These are phyloP conservation scores for Sparidentex hasta DNA, from an alignment of 2,797 vertebrate species.

Conservation along the genomic window DNA sequence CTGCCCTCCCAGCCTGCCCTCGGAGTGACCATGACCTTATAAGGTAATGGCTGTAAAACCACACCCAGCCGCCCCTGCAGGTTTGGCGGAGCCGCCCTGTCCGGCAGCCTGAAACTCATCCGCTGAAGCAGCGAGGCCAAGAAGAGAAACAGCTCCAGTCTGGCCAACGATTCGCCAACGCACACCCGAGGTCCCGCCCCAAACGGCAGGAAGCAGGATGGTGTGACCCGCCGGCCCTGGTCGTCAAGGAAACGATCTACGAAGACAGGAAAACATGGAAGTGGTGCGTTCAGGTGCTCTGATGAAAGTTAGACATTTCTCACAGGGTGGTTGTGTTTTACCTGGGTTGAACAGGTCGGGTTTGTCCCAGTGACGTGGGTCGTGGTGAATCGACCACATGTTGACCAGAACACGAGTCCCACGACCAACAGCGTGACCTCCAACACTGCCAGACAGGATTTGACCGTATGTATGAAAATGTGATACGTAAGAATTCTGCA, in stretches of 20 bases:
- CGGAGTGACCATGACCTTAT: slow-evolving; percentile 67
- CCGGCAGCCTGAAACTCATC: slow-evolving; percentile 78
- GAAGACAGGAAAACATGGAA: background rate
- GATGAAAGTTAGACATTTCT: too few species aligned
- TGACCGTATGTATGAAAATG: too few species aligned
- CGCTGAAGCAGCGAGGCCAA: slow-evolving; percentile 85
- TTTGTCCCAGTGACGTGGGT: slow-evolving; percentile 82
- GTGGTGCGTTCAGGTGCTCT: background rate
- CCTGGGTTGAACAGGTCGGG: slow-evolving; percentile 85
- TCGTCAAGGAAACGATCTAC: slow-evolving; percentile 85
- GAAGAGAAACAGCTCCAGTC: slow-evolving; percentile 86
- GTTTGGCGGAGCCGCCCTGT: slow-evolving; percentile 72
- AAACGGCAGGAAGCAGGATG: slow-evolving; percentile 83
- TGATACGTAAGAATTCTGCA: too few species aligned
- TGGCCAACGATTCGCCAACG: slow-evolving; percentile 85
- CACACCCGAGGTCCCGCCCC: slow-evolving; percentile 87
- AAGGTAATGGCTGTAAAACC: slow-evolving; percentile 83
- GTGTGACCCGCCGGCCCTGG: slow-evolving; percentile 71
- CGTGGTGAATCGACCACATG: slow-evolving; percentile 88
- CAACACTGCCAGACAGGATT: slow-evolving; percentile 72
- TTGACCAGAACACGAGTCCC: slow-evolving; percentile 87
- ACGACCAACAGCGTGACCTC: slow-evolving; percentile 70
- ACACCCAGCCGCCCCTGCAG: slow-evolving; percentile 84
- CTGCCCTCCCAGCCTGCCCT: slow-evolving; percentile 63
- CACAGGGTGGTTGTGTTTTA: slow-evolving; percentile 21